Evolutionary conservation across 2,888 invertebrate genomes (phyloP), one percentile per base, ranked within the genome.

Genomic region (Dascillus cervinus): DNA sequence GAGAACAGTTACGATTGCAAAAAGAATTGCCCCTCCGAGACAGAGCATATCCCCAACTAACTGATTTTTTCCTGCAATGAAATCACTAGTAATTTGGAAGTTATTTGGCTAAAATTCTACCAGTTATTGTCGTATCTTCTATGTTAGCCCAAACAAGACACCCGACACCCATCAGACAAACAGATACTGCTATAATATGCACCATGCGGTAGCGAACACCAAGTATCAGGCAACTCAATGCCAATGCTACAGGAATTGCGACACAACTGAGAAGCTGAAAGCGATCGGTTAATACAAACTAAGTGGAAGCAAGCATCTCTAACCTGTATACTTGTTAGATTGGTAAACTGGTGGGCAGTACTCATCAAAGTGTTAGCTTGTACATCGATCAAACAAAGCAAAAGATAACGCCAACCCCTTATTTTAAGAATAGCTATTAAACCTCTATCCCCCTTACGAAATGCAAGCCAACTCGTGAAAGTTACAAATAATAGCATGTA

Each of bases 121-220:
- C 75, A 64, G 74, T 68, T 55, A 73, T 72, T 50, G 77, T 79
- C 25, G 75, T 77, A 26, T 78, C 77, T 46, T 85, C 77, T 12
- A 83, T 78, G 62, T 89, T 88, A 11, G 86, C 85, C 77, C 82
- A 82, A 3, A 90, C 83, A 6, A 90, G 74, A 47, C 84, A 83
- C 5, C 82, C 85, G 11, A 88, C 81, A 0, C 88, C 89, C 68
- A 85, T 73, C 3, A 90, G 69, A 40, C 86, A 87, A 34, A 87
- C 67, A 6, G 79, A 78, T 11, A 88, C 85, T 1, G 88, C 89
- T 2, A 81, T 70, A 14, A 86, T 79, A 54, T 89, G 87, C 2
- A 77, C 76, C 52, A 81, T 73, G 27, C 79, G 75, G 41, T 86
- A 82, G 41, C 84, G 69, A 37, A 83, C 82, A 4, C 81, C 79